phyloP scores from a whole-genome alignment of 1,140 invertebrate species.

The Drosophila pseudoananassae region DNA sequence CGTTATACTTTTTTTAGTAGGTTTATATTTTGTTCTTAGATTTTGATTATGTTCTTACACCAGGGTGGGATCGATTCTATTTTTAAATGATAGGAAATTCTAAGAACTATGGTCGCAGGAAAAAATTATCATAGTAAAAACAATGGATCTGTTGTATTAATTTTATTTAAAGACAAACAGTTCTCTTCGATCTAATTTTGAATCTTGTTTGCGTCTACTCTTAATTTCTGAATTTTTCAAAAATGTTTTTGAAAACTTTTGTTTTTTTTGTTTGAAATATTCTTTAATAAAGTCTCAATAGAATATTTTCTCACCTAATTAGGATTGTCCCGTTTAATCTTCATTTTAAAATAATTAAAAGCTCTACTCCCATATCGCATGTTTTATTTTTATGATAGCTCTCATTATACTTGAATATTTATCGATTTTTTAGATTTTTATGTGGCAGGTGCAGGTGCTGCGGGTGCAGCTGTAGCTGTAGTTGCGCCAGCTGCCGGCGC shows the following conservation, averaged over 20 bases:
- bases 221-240: too few relatives aligned
- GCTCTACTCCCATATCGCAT: neutral
- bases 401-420: conserved; percentile 4
- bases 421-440: conserved; percentile 17
- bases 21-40: conserved; percentile 1
- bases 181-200: neutral
- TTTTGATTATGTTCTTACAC: neutral
- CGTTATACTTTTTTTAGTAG: conserved; percentile 28
- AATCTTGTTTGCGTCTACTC: neutral
- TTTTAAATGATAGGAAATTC: neutral
- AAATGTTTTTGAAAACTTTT: too few relatives aligned
- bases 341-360: neutral
- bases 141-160: neutral
- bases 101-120: neutral
- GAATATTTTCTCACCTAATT: too few relatives aligned
- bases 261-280: too few relatives aligned
- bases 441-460: neutral
- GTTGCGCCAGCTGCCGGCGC: neutral
- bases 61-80: neutral
- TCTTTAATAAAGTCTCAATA: too few relatives aligned
- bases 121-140: neutral
- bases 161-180: neutral
- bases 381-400: conserved; percentile 11
- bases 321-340: too few relatives aligned
- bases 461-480: neutral